Conservation (phyloP, 2,797 vertebrate genomes). For the Ambastaia sidthimunki region DNA sequence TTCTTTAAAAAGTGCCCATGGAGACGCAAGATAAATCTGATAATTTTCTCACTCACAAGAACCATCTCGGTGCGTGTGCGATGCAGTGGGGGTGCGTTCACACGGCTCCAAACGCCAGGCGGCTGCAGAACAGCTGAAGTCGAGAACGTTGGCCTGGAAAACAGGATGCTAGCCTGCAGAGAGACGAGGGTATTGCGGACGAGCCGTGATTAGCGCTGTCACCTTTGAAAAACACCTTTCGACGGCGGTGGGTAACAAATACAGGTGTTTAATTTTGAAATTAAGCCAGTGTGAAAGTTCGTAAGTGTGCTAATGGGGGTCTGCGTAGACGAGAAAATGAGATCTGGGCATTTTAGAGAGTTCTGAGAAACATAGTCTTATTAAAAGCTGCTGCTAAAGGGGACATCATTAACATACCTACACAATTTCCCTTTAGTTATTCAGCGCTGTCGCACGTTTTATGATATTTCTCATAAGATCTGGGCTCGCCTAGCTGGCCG, state of each 20-base stretch:
- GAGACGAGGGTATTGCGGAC: slow-evolving; percentile 47
- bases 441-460: slow-evolving; percentile 48
- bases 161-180: slow-evolving; percentile 56
- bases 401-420: slow-evolving; percentile 48
- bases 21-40: slow-evolving; percentile 61
- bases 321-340: slow-evolving; percentile 64
- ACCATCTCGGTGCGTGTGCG: slow-evolving; percentile 7
- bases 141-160: slow-evolving; percentile 53
- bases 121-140: slow-evolving; percentile 48
- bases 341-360: slow-evolving; percentile 58
- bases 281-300: slow-evolving; percentile 77
- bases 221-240: slow-evolving; percentile 65
- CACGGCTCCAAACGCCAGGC: slow-evolving; percentile 52
- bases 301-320: slow-evolving; percentile 72
- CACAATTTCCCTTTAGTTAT: slow-evolving; percentile 52
- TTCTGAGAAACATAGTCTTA: slow-evolving; percentile 56
- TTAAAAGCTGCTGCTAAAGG: slow-evolving; percentile 55
- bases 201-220: slow-evolving; percentile 59
- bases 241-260: slow-evolving; percentile 56
- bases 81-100: slow-evolving; percentile 12
- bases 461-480: slow-evolving; percentile 50
- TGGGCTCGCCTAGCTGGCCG: slow-evolving; percentile 27
- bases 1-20: slow-evolving; percentile 53
- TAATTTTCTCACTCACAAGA: slow-evolving; percentile 58
- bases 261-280: slow-evolving; percentile 79